Percentiles rank a stretch among this genome's conserved stretches.
Conservation (phyloP, 2,888 invertebrate genomes). For the Opisthograptis luteolata region DNA sequence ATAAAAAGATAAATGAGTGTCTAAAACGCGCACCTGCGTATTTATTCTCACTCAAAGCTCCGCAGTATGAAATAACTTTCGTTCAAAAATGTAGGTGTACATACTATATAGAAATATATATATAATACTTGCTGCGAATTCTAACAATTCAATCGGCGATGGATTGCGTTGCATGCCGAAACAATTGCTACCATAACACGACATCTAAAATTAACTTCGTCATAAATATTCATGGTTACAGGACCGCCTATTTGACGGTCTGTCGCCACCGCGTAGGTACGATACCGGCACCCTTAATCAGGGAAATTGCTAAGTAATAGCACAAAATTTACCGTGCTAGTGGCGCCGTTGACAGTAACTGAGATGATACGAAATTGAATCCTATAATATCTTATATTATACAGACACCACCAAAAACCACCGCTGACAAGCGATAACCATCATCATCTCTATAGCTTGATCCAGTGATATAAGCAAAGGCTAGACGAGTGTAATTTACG, state of each 20-base stretch:
- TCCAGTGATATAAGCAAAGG: no score
- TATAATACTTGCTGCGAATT: background rate
- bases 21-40: no score
- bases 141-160: conserved; percentile 35
- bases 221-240: conserved; percentile 72
- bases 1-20: no score
- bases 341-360: conserved; percentile 2
- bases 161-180: conserved; percentile 38
- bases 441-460: no score
- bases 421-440: background rate
- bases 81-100: no score
- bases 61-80: no score
- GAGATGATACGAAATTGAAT: background rate
- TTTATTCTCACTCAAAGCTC: no score
- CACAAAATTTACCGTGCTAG: conserved; percentile 9
- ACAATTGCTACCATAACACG: conserved; percentile 42
- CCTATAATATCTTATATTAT: background rate
- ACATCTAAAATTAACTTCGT: conserved; percentile 62
- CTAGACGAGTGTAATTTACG: no score
- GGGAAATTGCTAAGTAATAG: conserved; percentile 71
- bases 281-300: conserved; percentile 65
- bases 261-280: conserved; percentile 62
- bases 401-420: background rate
- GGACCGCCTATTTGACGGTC: conserved; percentile 73
- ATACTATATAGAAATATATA: no score